phyloP scores from a whole-genome alignment of 2,888 invertebrate genomes.

The Cecidostiba fungosa region DNA sequence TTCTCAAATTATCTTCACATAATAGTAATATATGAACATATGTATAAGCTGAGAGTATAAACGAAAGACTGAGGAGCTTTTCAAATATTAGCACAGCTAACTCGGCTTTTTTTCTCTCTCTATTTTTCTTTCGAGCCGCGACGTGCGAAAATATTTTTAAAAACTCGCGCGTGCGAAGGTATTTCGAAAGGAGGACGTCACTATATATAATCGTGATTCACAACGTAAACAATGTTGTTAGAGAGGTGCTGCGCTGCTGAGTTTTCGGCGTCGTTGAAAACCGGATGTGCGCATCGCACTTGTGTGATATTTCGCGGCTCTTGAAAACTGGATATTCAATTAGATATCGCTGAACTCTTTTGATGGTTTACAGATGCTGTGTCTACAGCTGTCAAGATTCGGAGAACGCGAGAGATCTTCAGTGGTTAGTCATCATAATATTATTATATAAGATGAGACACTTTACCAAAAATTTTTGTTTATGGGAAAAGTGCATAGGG shows the following conservation, averaged over 20 bases:
- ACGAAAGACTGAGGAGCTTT: not conserved
- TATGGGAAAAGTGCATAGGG: no score
- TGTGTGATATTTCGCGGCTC: not conserved
- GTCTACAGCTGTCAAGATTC: no score
- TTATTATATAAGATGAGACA: no score
- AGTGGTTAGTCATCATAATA: no score
- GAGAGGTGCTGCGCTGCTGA: not conserved
- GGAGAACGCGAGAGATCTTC: no score
- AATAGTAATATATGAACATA: no score
- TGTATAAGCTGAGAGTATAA: not conserved
- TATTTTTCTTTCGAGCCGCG: not conserved
- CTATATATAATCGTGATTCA: not conserved
- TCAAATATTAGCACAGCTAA: constrained; percentile 17
- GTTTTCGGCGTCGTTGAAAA: not conserved
- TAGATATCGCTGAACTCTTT: not conserved
- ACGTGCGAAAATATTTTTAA: constrained; percentile 16
- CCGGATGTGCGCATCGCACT: not conserved
- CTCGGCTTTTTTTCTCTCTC: not conserved
- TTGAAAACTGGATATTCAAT: not conserved
- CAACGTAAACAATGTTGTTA: not conserved
- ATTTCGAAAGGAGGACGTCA: not conserved
- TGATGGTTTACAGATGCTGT: not conserved
- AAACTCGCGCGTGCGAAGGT: not conserved
- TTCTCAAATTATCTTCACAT: no score
- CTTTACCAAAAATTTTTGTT: no score